These are phyloP conservation scores for Choreutis nemorana DNA, from an alignment of 2,888 invertebrate genomes.

Conservation along the genomic window DNA sequence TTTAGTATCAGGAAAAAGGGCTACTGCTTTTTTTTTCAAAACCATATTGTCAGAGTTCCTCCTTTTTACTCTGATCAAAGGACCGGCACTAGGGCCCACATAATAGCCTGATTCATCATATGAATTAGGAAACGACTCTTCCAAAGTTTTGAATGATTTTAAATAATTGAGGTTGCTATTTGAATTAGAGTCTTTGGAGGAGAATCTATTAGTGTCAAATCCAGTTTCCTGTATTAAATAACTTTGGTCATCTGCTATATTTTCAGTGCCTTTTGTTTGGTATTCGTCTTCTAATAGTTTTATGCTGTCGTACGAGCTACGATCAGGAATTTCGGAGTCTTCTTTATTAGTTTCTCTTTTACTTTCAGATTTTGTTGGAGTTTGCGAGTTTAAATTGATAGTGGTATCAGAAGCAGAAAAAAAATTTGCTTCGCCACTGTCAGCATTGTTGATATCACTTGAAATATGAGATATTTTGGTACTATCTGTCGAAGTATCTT, in stretches of 20 bases:
- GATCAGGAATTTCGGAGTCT: conserved; percentile 18
- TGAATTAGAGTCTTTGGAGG: conserved; percentile 21
- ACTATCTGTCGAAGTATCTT: conserved; percentile 21
- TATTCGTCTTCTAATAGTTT: conserved; percentile 18
- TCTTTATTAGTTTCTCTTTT: conserved; percentile 39
- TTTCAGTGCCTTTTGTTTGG: conserved; percentile 11
- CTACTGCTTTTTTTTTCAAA: conserved; percentile 33
- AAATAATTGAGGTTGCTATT: conserved; percentile 22
- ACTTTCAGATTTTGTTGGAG: conserved; percentile 27
- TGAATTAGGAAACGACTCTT: conserved; percentile 48
- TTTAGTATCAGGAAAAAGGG: conserved; percentile 32
- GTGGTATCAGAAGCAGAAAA: background rate
- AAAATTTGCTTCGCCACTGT: conserved; percentile 18
- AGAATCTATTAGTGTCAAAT: conserved; percentile 16
- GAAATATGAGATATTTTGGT: conserved; percentile 21
- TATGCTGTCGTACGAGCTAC: no score
- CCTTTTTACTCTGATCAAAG: conserved; percentile 49
- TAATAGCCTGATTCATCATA: conserved; percentile 27
- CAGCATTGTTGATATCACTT: conserved; percentile 20
- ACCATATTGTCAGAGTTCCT: conserved; percentile 25
- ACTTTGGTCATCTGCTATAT: background rate
- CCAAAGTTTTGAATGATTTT: conserved; percentile 36
- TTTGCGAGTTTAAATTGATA: background rate
- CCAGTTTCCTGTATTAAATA: conserved; percentile 4
- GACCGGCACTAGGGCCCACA: conserved; percentile 25